Evolutionary conservation across 2,888 invertebrate species (phyloP), one percentile per base, ranked within the genome.

Genomic region (Protophormia terraenovae): DNA sequence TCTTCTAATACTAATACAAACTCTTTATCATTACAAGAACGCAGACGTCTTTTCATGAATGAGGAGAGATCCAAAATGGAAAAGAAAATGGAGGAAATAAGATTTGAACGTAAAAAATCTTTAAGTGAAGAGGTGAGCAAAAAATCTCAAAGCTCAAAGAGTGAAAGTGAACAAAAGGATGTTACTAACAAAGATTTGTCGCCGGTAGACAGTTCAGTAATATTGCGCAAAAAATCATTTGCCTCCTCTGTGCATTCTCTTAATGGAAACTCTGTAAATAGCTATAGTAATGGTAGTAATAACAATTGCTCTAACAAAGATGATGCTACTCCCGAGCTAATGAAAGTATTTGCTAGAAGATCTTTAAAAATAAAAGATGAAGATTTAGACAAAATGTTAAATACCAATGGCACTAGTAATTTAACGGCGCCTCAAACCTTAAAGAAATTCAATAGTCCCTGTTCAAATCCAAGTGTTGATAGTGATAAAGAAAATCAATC

Each of bases 341-440:
- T 96, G 95, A 96, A 96, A 92, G 97, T 97, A 0, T 97, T 97
- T 90, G 96, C 96, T 0, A 93, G 97, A 55, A 93, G 96, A 79
- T 97, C 96, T n/a, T 93, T 97, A 0, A 97, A 97, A 92, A 93
- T 96, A n/a, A 96, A 96, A 93, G 96, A 96, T 4, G 96, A 96
- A 53, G 92, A 95, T 80, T 94, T 94, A 0, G 85, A 87, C 47
- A 86, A 89, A 86, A 83, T 88, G 12, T 29, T 86, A 2, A 80
- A 58, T 12, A 47, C 50, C 22, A 80, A 77, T 27, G 73, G 55
- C 38, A 86, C 38, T 24, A 71, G 27, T 60, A 62, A 75, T 64
- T 41, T 73, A 45, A 19, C 53, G n/a, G 55, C 53, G 16, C 27
- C 73, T 0, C 76, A 78, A 29, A 53, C 66, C 2, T 47, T 79